Evolutionary conservation across 2,888 invertebrate species (phyloP), one percentile per base, ranked within the genome.

Genomic region (Stictocephala bisonia): DNA sequence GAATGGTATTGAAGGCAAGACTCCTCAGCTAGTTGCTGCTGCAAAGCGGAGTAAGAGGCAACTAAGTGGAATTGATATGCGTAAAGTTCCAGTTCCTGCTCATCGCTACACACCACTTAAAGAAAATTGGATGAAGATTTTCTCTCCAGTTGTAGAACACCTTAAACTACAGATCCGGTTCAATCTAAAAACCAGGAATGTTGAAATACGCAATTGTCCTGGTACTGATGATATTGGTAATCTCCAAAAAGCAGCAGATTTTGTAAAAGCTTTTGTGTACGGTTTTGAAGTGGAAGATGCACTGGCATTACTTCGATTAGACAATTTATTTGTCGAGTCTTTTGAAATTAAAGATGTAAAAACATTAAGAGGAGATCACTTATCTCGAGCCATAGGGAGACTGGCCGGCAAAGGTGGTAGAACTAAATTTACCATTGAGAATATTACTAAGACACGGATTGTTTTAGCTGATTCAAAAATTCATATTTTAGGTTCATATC

Each of bases 251-350:
- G 99, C 94, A 60, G 96, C 97, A 13, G 99, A 99, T 85, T 99
- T 99, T 87, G 95, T 99, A 0, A 93, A 93, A 84, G 99, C 99
- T 1, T 99, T 99, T 82, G 87, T 97, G 27, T 91, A 92, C 79
- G 99, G 99, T 3, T 99, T 99, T 84, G 97, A 98, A 80, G 94
- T 98, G 0, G 97, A 97, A 84, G 99, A 99, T 85, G 96, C 98
- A 0, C 84, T 99, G 73, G 98, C 99, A 0, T 85, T 99, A 1
- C 87, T 99, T 0, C 88, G 99, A 80, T 86, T 99, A 75, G 99
- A 99, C 83, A 99, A 99, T 84, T 85, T 99, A 7, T 99, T 98
- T 84, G 88, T 99, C 0, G 99, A 99, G 85, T 91, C 96, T 0
- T 99, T 99, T 84, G 96, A 99, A 88, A 89, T 99, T 1, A 94